Conservation (phyloP, 2,888 invertebrate genomes). For the Slavum lentiscoides region DNA sequence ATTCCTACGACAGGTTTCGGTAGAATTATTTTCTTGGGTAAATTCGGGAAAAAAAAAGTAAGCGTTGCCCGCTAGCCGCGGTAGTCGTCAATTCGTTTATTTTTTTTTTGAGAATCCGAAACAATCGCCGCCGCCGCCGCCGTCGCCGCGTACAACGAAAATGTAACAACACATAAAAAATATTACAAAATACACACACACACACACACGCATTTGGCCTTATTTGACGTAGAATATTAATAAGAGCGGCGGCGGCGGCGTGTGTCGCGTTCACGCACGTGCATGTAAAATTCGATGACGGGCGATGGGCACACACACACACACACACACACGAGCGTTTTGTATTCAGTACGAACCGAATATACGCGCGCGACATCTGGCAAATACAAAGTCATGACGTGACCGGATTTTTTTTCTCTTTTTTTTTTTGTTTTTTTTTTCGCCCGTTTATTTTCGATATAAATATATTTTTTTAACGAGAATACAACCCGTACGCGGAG, state of each 20-base stretch:
- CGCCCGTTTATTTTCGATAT: background rate
- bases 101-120: no score
- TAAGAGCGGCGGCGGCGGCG: background rate
- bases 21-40: no score
- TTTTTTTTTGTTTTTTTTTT: no score
- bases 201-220: constrained; percentile 38
- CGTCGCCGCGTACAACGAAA: no score
- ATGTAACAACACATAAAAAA: no score
- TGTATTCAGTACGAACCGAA: constrained; percentile 43
- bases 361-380: constrained; percentile 24
- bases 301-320: constrained; percentile 16
- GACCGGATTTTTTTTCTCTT: constrained; percentile 44
- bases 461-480: constrained; percentile 19
- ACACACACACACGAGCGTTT: background rate
- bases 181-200: constrained; percentile 1
- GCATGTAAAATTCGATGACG: constrained; percentile 44
- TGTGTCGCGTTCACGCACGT: constrained; percentile 37
- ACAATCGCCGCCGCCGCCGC: no score
- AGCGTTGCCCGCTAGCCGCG: no score
- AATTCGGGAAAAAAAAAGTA: no score
- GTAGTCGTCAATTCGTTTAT: no score
- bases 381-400: constrained; percentile 39
- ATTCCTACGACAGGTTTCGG: no score
- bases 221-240: constrained; percentile 43
- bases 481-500: background rate